Conservation (phyloP, 2,888 invertebrate genomes). For the Coecobrya sp. region DNA sequence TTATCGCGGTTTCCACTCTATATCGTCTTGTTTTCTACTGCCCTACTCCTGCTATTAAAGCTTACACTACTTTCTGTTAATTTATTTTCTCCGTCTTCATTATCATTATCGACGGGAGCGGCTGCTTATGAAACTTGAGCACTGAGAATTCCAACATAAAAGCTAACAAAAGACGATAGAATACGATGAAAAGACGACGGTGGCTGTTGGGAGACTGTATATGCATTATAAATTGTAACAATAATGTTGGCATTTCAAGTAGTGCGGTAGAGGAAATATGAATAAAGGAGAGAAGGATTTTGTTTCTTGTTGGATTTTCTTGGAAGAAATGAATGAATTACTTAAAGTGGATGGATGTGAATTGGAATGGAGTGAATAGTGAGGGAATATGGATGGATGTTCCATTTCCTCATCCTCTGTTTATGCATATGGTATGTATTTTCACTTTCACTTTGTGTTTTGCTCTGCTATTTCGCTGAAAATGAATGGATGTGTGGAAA, state of each 20-base stretch:
- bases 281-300: slow-evolving; percentile 20
- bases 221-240: neutral
- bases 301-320: slow-evolving; percentile 19
- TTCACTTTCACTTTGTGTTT: neutral
- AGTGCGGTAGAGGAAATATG: neutral
- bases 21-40: neutral
- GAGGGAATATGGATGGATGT: slow-evolving; percentile 31
- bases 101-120: neutral
- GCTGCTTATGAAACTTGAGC: too few relatives aligned
- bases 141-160: neutral
- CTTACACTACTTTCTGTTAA: neutral
- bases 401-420: neutral
- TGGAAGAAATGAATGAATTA: slow-evolving; percentile 15
- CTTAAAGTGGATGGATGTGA: slow-evolving; percentile 33
- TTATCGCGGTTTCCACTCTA: slow-evolving; percentile 60
- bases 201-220: neutral
- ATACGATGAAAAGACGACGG: neutral
- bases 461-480: neutral
- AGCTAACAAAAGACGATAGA: neutral
- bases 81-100: neutral
- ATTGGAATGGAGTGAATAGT: neutral
- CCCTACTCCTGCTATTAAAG: neutral
- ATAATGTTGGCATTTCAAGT: neutral
- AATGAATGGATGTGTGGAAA: neutral
- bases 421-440: neutral